Evolutionary conservation across 2,888 invertebrate species (phyloP), one percentile per base, ranked within the genome.

Genomic region (Dimorphilus gyrociliatus): DNA sequence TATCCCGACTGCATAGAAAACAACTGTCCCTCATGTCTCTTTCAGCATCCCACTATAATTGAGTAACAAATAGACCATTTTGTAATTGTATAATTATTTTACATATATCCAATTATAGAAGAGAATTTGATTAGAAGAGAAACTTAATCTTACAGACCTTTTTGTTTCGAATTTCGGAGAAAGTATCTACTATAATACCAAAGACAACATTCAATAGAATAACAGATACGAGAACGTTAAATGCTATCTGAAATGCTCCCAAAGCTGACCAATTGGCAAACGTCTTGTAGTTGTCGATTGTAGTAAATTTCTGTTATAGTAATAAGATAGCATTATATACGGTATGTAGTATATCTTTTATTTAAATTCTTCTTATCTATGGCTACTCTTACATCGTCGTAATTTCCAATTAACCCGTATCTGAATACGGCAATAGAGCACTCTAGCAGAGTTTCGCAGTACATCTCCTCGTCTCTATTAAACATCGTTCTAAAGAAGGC

Each of bases 141-240:
- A n/a, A n/a, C n/a, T n/a, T n/a, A n/a, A n/a, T n/a, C n/a, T n/a
- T n/a, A n/a, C n/a, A n/a, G n/a, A 61, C 60, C 53, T 63, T 62
- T n/a, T 28, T 18, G 26, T 33, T 29, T 28, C 33, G 27, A 10
- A 33, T 24, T 21, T 33, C 33, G 17, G 33, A 33, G 28, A 33
- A 33, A 6, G 33, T 33, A 25, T 33, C 33, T 3, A 33, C 33
- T 10, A 33, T 33, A 25, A 33, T 33, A 33, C 33, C 33, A 19
- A 33, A 33, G 33, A 33, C 29, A 6, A 33, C 29, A 19, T 33
- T 33, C 10, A 33, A 19, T 5, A 30, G 27, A 14, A 34, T 34
- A 14, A 31, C 31, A 17, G 34, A 27, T 23, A 34, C 17, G 30
- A 34, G 27, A 25, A 31, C 27, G 34, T 30, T 30, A 31, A 34